Evolutionary conservation across 2,113 vertebrate species (phyloP).

Genomic region (Gadus macrocephalus): DNA sequence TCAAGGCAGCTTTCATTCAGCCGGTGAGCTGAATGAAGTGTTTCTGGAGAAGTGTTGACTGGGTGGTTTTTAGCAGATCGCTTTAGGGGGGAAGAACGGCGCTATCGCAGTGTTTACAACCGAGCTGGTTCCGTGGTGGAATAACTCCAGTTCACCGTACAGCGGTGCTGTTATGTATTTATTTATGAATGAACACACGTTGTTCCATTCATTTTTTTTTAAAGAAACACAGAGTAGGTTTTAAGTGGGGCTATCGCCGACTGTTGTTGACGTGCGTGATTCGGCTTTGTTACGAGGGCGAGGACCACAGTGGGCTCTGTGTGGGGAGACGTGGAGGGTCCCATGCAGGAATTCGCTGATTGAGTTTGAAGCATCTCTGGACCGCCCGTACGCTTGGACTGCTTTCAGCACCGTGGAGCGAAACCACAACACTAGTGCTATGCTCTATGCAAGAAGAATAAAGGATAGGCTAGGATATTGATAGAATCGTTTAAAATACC

Average conservation of each 20-base stretch:
- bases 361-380: constrained; percentile 77
- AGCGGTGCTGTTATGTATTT: constrained; percentile 14
- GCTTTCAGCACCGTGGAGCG: constrained; percentile 68
- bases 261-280: constrained; percentile 41
- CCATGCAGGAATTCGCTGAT: constrained; percentile 74
- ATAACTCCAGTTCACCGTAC: constrained; percentile 16
- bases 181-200: constrained; percentile 36
- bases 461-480: neutral
- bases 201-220: constrained; percentile 45
- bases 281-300: constrained; percentile 44
- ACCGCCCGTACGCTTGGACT: constrained; percentile 75
- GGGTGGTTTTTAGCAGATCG: neutral
- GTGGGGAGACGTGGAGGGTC: constrained; percentile 75
- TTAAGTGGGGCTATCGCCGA: constrained; percentile 9
- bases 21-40: constrained; percentile 29
- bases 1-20: constrained; percentile 29
- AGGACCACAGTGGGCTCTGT: neutral
- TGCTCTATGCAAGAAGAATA: constrained; percentile 47
- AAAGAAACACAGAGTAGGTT: constrained; percentile 22
- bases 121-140: constrained; percentile 14
- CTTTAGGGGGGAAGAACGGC: constrained; percentile 19
- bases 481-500: neutral
- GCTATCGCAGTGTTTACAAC: neutral
- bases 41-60: neutral
- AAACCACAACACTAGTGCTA: constrained; percentile 64